phyloP scores from a whole-genome alignment of 1,140 invertebrate species.

The Cherax destructor region DNA sequence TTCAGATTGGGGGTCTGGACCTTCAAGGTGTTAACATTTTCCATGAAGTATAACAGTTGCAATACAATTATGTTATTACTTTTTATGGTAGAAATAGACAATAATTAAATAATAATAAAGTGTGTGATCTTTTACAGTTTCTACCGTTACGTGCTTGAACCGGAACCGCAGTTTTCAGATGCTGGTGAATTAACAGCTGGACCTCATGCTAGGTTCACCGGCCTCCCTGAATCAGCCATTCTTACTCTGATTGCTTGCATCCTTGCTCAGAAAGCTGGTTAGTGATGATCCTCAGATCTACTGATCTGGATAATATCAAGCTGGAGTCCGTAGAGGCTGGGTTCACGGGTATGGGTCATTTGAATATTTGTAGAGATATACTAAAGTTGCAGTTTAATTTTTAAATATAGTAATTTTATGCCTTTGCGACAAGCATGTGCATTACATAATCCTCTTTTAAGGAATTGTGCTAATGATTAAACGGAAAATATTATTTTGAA shows the following conservation, averaged over 20 bases:
- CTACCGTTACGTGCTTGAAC: conserved; percentile 95
- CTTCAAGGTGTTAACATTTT: too few relatives aligned
- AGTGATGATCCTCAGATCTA: conserved; percentile 94
- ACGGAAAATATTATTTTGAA: too few relatives aligned
- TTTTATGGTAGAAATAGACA: too few relatives aligned
- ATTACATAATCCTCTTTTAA: too few relatives aligned
- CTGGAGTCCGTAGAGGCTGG: conserved; percentile 86
- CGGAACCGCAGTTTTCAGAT: conserved; percentile 87
- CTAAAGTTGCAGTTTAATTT: background rate
- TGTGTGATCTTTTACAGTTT: conserved; percentile 86
- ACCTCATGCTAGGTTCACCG: conserved; percentile 88
- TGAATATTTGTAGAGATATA: background rate
- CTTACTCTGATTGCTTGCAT: conserved; percentile 97
- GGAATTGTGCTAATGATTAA: too few relatives aligned
- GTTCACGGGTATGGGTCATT: conserved; percentile 64
- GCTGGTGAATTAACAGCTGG: conserved; percentile 82
- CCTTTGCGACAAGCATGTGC: too few relatives aligned
- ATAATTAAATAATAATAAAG: too few relatives aligned
- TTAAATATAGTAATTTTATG: background rate
- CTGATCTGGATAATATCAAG: conserved; percentile 98
- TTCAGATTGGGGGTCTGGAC: too few relatives aligned
- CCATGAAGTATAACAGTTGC: too few relatives aligned
- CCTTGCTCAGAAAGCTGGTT: conserved; percentile 98
- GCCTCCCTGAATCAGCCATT: conserved; percentile 92
- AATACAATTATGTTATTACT: too few relatives aligned